Evolutionary conservation across 2,888 invertebrate genomes (phyloP).

Genomic region (Monopis laevigella): DNA sequence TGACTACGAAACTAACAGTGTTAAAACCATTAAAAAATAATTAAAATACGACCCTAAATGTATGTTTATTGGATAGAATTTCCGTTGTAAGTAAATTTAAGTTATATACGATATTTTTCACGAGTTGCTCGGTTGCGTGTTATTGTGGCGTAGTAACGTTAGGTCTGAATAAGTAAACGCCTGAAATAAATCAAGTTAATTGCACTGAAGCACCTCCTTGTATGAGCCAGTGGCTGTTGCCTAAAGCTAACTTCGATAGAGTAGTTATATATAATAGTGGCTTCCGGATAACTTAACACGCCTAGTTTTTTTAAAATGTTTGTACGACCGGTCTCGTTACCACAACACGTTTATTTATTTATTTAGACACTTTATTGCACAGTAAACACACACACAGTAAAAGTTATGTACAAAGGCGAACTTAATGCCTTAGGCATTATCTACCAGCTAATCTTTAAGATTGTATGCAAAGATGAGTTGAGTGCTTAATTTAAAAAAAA

Average conservation of each 20-base stretch:
- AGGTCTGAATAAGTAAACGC: slow-evolving; percentile 65
- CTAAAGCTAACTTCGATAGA: slow-evolving; percentile 13
- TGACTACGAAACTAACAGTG: slow-evolving; percentile 19
- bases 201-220: slow-evolving; percentile 58
- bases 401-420: too few species aligned
- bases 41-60: not conserved
- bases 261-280: slow-evolving; percentile 10
- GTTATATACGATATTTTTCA: slow-evolving; percentile 28
- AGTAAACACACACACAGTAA: too few species aligned
- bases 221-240: slow-evolving; percentile 36
- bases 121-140: slow-evolving; percentile 38
- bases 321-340: too few species aligned
- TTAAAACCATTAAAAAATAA: slow-evolving; percentile 16
- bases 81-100: slow-evolving; percentile 20
- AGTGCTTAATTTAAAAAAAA: too few species aligned
- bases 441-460: too few species aligned
- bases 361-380: too few species aligned
- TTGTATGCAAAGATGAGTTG: too few species aligned
- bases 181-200: slow-evolving; percentile 66
- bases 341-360: too few species aligned
- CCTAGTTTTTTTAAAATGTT: too few species aligned
- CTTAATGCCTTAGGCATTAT: too few species aligned
- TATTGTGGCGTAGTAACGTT: slow-evolving; percentile 45
- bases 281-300: slow-evolving; percentile 11
- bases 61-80: slow-evolving; percentile 21